A percentile compares a stretch with the other conserved stretches of the same genome.
phyloP scores from a whole-genome alignment of 2,797 vertebrate genomes.

The Ataeniobius toweri region DNA sequence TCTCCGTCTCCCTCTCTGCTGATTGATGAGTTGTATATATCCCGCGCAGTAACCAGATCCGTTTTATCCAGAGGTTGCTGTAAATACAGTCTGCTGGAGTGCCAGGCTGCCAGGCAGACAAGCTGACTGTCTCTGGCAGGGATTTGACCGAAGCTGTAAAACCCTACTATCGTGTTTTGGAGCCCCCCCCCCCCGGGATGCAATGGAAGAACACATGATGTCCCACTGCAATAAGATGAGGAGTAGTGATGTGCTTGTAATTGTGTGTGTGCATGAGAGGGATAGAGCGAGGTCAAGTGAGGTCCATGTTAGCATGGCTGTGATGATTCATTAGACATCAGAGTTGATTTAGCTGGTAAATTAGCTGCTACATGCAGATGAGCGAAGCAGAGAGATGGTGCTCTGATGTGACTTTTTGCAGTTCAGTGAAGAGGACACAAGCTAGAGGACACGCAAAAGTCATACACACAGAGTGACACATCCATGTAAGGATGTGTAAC shows the following conservation, averaged over 20 bases:
- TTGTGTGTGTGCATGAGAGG: background rate
- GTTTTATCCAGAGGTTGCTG: slow-evolving; percentile 68
- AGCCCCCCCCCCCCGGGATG: slow-evolving; percentile 28
- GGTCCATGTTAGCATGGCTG: slow-evolving; percentile 51
- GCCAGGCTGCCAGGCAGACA: slow-evolving; percentile 63
- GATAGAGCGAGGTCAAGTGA: slow-evolving; percentile 28
- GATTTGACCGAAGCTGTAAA: slow-evolving; percentile 51
- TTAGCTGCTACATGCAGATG: slow-evolving; percentile 67
- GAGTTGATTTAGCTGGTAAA: slow-evolving; percentile 61
- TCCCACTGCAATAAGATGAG: background rate
- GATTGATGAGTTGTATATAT: slow-evolving; percentile 77
- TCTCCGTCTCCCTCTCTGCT: slow-evolving; percentile 33
- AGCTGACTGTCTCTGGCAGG: slow-evolving; percentile 67
- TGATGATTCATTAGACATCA: slow-evolving; percentile 65
- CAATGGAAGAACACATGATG: background rate
- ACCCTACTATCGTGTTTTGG: slow-evolving; percentile 41
- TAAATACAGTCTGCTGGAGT: slow-evolving; percentile 68
- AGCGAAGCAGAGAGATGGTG: slow-evolving; percentile 31
- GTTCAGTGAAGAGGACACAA: slow-evolving; percentile 47
- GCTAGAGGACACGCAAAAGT: background rate
- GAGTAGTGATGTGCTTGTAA: slow-evolving; percentile 3
- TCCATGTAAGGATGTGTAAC: background rate
- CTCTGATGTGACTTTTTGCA: slow-evolving; percentile 59
- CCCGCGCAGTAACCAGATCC: slow-evolving; percentile 68
- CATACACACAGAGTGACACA: slow-evolving; percentile 6